Evolutionary conservation across 1,140 invertebrate species (phyloP), one percentile per base, ranked within the genome.

Genomic region (Sitodiplosis mosellana): DNA sequence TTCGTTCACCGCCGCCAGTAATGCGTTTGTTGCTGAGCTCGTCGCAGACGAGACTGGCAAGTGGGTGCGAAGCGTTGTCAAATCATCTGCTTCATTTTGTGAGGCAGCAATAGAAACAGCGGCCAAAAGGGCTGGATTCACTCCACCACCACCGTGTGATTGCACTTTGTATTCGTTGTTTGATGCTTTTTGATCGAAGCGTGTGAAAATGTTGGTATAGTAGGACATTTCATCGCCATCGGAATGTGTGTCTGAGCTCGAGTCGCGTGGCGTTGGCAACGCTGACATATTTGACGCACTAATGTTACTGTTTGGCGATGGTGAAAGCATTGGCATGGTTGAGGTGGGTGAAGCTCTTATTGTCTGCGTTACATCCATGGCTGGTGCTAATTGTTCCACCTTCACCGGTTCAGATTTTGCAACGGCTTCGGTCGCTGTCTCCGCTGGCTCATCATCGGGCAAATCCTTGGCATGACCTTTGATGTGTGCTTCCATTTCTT

Each of bases 401-500:
- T 38, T 17, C 5, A 38, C 17, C 14, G 17, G 17, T 38, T 38
- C 36, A 3, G 36, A 33, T 44, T 20, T 53, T 49, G 55, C 48
- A 48, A 60, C 48, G 49, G 56, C 51, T 48, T 57, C 52, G 49
- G 57, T 57, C 15, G 64, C 55, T n/a, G 60, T 62, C 51, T 41
- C 66, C 56, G 57, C 60, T 5, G 49, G 57, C 12, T 62, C 56
- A 12, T 56, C 56, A 33, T 63, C 59, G 8, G 70, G 67, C 2
- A 70, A 59, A 56, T 74, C 76, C 41, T 83, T 81, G 14, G 83
- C 81, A 57, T 90, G 87, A n/a, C 81, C 84, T 58, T 88, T 87
- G 27, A 90, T 88, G 59, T 91, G 87, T 4, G 79, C 70, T 58
- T 90, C 86, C 79, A 91, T 85, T 27, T 79, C 78, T 58, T 90